Evolutionary conservation across 2,888 invertebrate genomes (phyloP).

Genomic region (Penaeus monodon): DNA sequence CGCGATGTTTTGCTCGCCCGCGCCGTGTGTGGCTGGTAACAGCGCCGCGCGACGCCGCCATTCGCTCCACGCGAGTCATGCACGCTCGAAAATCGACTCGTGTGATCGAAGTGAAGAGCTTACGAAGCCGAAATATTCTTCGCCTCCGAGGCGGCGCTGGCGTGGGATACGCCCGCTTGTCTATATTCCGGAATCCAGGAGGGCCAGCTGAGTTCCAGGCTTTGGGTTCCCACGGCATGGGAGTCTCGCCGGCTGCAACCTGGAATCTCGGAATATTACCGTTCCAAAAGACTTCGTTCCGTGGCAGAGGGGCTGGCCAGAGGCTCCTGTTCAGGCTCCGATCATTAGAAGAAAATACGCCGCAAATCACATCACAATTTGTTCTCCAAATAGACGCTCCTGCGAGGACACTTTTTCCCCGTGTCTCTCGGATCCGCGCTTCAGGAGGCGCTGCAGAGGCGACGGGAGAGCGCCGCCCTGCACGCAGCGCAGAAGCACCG

Average conservation of each 20-base stretch:
- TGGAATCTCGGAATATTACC: constrained; percentile 49
- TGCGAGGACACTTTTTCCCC: too few species aligned
- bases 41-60: neutral
- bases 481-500: neutral
- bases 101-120: neutral
- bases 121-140: neutral
- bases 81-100: neutral
- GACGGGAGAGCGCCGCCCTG: neutral
- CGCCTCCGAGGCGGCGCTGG: neutral
- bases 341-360: neutral
- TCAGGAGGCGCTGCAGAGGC: neutral
- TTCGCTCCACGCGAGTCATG: neutral
- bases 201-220: constrained; percentile 38
- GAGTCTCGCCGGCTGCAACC: constrained; percentile 39
- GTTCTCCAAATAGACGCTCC: too few species aligned
- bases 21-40: neutral
- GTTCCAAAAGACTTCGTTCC: constrained; percentile 28
- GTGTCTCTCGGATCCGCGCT: too few species aligned
- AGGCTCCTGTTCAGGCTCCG: neutral
- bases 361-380: neutral
- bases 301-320: neutral
- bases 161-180: constrained; percentile 34
- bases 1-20: neutral
- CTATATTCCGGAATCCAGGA: constrained; percentile 27
- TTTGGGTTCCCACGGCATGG: constrained; percentile 28